These are phyloP conservation scores for Dinomys branickii DNA, from an alignment of 2,113 vertebrate species.

Conservation along the genomic window DNA sequence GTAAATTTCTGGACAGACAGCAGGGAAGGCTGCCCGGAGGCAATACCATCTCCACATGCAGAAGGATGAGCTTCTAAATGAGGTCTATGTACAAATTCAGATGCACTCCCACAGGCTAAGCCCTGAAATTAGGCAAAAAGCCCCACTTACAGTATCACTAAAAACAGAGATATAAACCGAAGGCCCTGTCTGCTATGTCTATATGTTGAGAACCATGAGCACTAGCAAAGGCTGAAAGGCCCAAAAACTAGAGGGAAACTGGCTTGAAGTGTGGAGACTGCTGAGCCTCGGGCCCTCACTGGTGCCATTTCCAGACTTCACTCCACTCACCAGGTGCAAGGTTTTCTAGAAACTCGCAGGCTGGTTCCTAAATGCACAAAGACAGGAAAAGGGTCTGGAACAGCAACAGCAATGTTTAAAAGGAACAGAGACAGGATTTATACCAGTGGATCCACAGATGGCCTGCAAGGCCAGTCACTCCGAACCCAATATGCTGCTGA, in stretches of 20 bases:
- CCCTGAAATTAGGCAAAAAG: too few relatives aligned
- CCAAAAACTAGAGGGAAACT: accelerated
- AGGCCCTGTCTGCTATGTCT: accelerated
- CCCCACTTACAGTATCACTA: accelerated
- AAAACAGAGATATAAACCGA: accelerated
- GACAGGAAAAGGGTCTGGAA: neutral
- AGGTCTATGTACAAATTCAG: accelerated
- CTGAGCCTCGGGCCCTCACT: accelerated
- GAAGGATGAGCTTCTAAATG: neutral
- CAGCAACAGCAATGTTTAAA: neutral
- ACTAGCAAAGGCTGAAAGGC: accelerated
- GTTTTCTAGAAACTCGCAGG: neutral
- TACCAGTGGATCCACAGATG: neutral
- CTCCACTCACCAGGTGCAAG: accelerated
- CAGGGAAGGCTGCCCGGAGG: neutral
- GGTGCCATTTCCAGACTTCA: neutral
- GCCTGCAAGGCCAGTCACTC: accelerated
- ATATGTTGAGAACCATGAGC: neutral
- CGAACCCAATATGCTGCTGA: accelerated
- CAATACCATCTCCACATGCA: accelerated
- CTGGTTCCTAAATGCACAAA: neutral
- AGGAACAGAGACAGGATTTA: neutral
- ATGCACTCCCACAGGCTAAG: accelerated
- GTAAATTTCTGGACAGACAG: neutral
- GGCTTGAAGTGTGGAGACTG: accelerated